A percentile compares a stretch with the other conserved stretches of the same genome.
Evolutionary conservation across 1,140 invertebrate species (phyloP).

Genomic region (Drosophila erecta): DNA sequence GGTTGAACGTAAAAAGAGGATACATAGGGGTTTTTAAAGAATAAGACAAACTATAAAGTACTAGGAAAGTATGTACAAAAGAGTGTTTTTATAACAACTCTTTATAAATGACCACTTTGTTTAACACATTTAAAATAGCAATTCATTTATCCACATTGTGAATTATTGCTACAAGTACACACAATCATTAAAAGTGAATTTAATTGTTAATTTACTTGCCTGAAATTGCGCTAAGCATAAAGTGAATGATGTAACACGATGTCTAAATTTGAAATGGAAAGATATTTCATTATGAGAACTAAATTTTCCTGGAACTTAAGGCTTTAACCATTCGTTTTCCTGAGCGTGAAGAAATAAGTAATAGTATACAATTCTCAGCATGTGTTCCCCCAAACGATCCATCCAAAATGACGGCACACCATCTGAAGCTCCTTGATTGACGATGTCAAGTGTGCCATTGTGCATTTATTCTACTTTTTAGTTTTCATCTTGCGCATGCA

Average conservation of each 20-base stretch:
- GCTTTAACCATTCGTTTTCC: neutral
- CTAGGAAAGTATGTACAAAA: too few species aligned
- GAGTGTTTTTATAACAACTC: too few species aligned
- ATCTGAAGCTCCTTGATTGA: conserved; percentile 57
- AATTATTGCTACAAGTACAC: neutral
- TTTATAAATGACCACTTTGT: neutral
- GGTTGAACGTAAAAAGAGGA: neutral
- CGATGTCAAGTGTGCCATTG: conserved; percentile 70
- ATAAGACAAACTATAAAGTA: too few species aligned
- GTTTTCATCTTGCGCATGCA: conserved; percentile 5
- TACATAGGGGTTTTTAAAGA: too few species aligned
- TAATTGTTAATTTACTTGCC: conserved; percentile 15
- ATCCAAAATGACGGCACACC: conserved; percentile 23
- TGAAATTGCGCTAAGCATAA: conserved; percentile 2
- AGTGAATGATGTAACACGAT: neutral
- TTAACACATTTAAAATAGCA: neutral
- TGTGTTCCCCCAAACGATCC: conserved; percentile 4
- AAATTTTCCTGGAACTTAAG: neutral
- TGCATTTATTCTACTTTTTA: conserved; percentile 9
- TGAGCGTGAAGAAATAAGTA: neutral
- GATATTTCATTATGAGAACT: neutral
- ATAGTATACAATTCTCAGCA: neutral
- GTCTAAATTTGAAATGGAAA: conserved; percentile 2
- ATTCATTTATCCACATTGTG: neutral
- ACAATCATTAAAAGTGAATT: conserved; percentile 1